Conservation (phyloP, 2,797 vertebrate genomes). For the Monodelphis domestica region DNA sequence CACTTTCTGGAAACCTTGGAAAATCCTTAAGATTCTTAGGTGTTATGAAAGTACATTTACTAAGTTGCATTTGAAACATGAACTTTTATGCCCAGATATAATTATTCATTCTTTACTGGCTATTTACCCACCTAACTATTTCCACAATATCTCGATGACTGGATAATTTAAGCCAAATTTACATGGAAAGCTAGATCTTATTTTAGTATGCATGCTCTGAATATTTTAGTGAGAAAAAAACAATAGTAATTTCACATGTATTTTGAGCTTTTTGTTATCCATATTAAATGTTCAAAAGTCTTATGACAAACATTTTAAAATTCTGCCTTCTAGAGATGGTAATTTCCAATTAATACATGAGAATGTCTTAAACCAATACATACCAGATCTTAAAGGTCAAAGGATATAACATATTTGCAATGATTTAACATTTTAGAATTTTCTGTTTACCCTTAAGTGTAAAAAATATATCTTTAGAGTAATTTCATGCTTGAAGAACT, state of each 20-base stretch:
- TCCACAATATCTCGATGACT: background rate
- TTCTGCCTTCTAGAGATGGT: background rate
- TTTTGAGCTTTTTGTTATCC: conserved; percentile 41
- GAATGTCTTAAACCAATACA: conserved; percentile 29
- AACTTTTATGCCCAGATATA: background rate
- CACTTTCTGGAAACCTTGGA: conserved; percentile 38
- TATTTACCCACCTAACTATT: background rate
- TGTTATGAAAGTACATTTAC: conserved; percentile 26
- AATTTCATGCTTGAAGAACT: background rate
- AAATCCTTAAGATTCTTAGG: conserved; percentile 54
- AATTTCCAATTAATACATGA: conserved; percentile 39
- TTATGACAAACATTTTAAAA: conserved; percentile 50
- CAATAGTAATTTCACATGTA: background rate
- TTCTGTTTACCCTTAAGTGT: conserved; percentile 47
- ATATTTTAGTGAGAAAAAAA: background rate
- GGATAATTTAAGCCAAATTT: background rate
- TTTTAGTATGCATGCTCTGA: background rate
- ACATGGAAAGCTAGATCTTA: background rate
- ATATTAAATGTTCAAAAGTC: conserved; percentile 48
- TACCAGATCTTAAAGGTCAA: conserved; percentile 20
- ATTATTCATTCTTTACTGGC: background rate
- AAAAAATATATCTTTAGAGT: conserved; percentile 17
- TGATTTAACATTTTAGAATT: conserved; percentile 45
- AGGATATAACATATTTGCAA: conserved; percentile 25
- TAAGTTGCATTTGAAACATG: conserved; percentile 8